A percentile compares a stretch with the other conserved stretches of the same genome.
Conservation (phyloP, 2,113 vertebrate species). For the Percopsis transmontana region DNA sequence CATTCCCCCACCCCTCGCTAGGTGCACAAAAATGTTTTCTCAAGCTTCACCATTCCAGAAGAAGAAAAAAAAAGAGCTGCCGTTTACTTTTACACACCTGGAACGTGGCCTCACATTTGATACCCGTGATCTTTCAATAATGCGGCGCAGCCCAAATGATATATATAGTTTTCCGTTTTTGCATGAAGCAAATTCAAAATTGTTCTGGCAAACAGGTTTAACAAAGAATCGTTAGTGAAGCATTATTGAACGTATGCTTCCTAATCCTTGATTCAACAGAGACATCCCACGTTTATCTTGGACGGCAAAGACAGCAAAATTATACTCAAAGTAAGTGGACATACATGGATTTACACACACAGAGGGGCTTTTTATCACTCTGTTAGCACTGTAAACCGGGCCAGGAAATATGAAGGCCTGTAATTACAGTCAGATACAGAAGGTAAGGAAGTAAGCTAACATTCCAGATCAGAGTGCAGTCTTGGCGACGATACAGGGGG, state of each 20-base stretch:
- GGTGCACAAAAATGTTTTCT: constrained; percentile 70
- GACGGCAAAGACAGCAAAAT: constrained; percentile 14
- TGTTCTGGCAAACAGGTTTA: constrained; percentile 28
- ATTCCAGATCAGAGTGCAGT: constrained; percentile 63
- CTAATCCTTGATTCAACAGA: constrained; percentile 24
- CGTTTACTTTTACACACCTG: constrained; percentile 68
- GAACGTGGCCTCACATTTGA: constrained; percentile 58
- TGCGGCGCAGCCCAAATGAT: constrained; percentile 29
- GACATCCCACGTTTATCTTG: constrained; percentile 36
- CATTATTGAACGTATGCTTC: constrained; percentile 42
- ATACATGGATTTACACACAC: constrained; percentile 12
- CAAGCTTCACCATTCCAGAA: constrained; percentile 63
- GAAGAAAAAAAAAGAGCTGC: constrained; percentile 47
- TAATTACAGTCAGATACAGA: constrained; percentile 70
- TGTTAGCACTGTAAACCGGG: constrained; percentile 42
- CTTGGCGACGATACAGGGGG: constrained; percentile 39
- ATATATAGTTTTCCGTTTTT: constrained; percentile 18
- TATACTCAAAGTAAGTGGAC: constrained; percentile 26
- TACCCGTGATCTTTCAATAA: constrained; percentile 55
- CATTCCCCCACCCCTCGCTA: constrained; percentile 72
- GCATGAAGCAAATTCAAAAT: constrained; percentile 12
- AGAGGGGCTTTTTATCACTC: constrained; percentile 35
- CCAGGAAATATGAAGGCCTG: constrained; percentile 62
- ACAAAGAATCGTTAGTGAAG: constrained; percentile 36
- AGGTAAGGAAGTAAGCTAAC: constrained; percentile 58